These are phyloP conservation scores for Copidosoma floridanum DNA, from an alignment of 1,140 invertebrate genomes.

Conservation along the genomic window DNA sequence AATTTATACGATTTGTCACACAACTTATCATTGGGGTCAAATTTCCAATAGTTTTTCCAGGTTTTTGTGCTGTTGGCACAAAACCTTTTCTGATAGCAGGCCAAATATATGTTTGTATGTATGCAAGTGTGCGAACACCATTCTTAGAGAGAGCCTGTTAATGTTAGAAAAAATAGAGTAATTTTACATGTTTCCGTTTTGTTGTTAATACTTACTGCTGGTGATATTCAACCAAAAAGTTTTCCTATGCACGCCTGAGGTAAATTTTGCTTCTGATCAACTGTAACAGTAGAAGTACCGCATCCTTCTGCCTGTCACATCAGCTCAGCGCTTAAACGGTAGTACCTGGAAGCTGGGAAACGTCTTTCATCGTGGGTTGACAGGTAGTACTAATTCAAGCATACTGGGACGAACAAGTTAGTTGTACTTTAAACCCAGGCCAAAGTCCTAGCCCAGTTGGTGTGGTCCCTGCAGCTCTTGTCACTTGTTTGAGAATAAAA, in stretches of 20 bases:
- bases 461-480: no score
- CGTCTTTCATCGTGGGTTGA: no score
- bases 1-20: constrained; percentile 28
- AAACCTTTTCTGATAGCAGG: constrained; percentile 48
- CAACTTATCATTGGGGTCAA: constrained; percentile 39
- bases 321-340: no score
- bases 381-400: no score
- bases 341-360: no score
- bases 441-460: no score
- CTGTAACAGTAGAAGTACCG: no score
- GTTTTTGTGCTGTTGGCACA: constrained; percentile 39
- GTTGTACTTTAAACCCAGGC: no score
- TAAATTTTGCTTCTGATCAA: constrained; percentile 38
- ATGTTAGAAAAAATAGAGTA: constrained; percentile 8
- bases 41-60: constrained; percentile 50
- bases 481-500: no score
- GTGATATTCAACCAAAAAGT: constrained; percentile 1
- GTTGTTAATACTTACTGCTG: constrained; percentile 16
- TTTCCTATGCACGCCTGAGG: constrained; percentile 39
- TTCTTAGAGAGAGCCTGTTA: constrained; percentile 29
- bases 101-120: constrained; percentile 51
- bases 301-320: no score
- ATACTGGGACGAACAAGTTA: no score
- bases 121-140: constrained; percentile 30
- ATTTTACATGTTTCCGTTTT: no score